Base-by-base conservation (phyloP, 2,113 vertebrate genomes). In the Melanostigma gelatinosum region DNA sequence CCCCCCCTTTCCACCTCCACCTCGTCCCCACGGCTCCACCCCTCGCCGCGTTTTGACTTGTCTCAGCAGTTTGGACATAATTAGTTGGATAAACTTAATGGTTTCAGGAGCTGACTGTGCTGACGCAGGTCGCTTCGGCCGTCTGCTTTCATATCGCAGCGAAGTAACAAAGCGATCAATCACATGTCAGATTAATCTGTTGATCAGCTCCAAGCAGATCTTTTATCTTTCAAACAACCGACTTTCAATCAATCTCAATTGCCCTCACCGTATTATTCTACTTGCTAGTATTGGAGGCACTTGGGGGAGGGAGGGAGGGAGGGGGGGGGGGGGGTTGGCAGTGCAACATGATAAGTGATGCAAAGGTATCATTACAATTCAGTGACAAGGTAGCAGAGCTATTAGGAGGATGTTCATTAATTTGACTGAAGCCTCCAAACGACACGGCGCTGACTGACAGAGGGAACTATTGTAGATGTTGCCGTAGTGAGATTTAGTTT, bases 61-160 rank as follows among this genome's bases (percentile, higher is more conserved):
- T 84, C 66, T 91, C 84, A 85, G 90, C 87, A 87, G 68, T 88
- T 87, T 73, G 60, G 48, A 61, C 62, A 0, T 86, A 88, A 88
- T 87, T 88, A 58, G 52, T 78, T 40, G 80, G 80, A 73, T 77
- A 84, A 88, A 87, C 77, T 32, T 32, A 77, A 62, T 75, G 3
- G 48, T 62, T 89, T 84, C 18, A 3, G 15, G n/a, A 44, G 4
- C 86, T 6, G 40, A 66, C 76, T 60, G 29, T 81, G 84, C 69
- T 77, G 85, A 87, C 34, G 29, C 74, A 32, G 76, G 36, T 67
- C 68, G 29, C 68, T 79, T 75, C 16, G 29, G 60, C 36, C 13
- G 20, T 58, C 60, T 65, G 4, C 27, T 24, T 73, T 66, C 42
- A 75, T 46, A 62, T 79, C 20, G 13, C 6, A 18, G 42, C 5